These are phyloP conservation scores for Chaenocephalus aceratus DNA, from an alignment of 2,113 vertebrate species.

Conservation along the genomic window DNA sequence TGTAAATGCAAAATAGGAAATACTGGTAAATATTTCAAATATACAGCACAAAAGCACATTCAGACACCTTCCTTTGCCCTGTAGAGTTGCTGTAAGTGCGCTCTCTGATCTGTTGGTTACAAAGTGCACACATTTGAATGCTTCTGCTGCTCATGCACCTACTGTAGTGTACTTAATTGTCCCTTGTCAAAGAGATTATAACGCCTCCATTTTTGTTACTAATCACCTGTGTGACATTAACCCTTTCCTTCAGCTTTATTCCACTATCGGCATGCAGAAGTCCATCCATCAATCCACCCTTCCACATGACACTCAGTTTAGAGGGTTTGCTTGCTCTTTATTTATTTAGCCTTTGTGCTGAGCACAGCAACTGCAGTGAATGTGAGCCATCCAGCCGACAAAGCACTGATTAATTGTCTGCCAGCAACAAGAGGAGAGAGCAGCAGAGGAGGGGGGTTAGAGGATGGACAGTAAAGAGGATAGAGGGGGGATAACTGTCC, in stretches of 20 bases:
- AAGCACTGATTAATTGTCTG: slow-evolving; percentile 75
- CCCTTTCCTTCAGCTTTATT: slow-evolving; percentile 5
- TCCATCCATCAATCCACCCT: slow-evolving; percentile 20
- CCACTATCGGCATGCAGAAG: background rate
- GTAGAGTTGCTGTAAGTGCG: slow-evolving; percentile 24
- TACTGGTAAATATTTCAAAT: slow-evolving; percentile 28
- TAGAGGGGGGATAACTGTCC: slow-evolving; percentile 36
- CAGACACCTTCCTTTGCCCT: slow-evolving; percentile 11
- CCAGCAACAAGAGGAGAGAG: slow-evolving; percentile 56
- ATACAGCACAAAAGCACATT: slow-evolving; percentile 27
- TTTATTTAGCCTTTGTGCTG: slow-evolving; percentile 75
- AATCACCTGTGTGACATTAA: background rate
- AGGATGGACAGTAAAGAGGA: slow-evolving; percentile 43
- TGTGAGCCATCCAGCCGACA: slow-evolving; percentile 58
- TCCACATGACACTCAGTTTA: slow-evolving; percentile 40
- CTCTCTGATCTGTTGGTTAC: slow-evolving; percentile 45
- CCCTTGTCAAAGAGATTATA: slow-evolving; percentile 12
- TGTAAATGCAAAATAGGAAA: slow-evolving; percentile 25
- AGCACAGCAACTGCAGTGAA: slow-evolving; percentile 69
- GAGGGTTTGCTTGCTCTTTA: slow-evolving; percentile 44
- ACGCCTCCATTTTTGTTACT: background rate
- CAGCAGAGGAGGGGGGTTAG: slow-evolving; percentile 34
- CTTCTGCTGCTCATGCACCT: slow-evolving; percentile 1
- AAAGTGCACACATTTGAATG: slow-evolving; percentile 29
- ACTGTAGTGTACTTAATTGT: slow-evolving; percentile 7